Evolutionary conservation across 2,888 invertebrate genomes (phyloP).

Genomic region (Panorpa germanica): DNA sequence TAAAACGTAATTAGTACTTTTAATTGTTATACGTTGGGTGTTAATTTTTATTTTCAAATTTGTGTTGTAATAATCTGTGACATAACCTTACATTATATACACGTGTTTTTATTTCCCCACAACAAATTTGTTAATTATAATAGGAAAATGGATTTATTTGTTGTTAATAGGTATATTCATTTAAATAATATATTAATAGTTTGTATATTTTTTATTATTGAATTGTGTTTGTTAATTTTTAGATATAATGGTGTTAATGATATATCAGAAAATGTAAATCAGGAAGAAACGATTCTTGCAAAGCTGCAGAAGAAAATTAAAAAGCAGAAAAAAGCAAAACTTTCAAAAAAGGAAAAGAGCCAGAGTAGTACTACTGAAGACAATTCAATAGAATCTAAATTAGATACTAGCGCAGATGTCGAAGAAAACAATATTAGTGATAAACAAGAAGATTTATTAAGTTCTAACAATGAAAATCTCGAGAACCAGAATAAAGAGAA

Average conservation of each 20-base stretch:
- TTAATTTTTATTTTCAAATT: no score
- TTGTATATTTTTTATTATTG: slow-evolving; percentile 7
- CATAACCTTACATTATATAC: no score
- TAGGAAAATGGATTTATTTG: slow-evolving; percentile 44
- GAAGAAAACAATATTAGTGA: slow-evolving; percentile 10
- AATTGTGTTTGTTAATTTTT: slow-evolving; percentile 11
- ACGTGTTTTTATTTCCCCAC: no score
- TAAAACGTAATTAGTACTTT: no score
- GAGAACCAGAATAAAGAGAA: slow-evolving; percentile 6
- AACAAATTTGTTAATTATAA: no score
- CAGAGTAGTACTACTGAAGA: slow-evolving; percentile 17
- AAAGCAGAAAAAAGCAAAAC: slow-evolving; percentile 26
- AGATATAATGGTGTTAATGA: slow-evolving; percentile 29
- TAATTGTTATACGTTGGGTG: no score
- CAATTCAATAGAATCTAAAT: slow-evolving; percentile 14
- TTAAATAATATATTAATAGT: slow-evolving; percentile 11
- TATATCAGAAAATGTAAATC: slow-evolving; percentile 21
- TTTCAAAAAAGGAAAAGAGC: slow-evolving; percentile 18
- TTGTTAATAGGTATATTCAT: slow-evolving; percentile 41
- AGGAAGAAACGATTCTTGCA: slow-evolving; percentile 35
- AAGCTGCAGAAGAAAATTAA: slow-evolving; percentile 39
- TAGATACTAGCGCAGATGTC: slow-evolving; percentile 11
- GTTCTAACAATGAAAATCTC: slow-evolving; percentile 15
- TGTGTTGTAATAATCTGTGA: no score
- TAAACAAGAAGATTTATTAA: no score